phyloP scores from a whole-genome alignment of 2,888 invertebrate species.

The Mycalesis mineus region DNA sequence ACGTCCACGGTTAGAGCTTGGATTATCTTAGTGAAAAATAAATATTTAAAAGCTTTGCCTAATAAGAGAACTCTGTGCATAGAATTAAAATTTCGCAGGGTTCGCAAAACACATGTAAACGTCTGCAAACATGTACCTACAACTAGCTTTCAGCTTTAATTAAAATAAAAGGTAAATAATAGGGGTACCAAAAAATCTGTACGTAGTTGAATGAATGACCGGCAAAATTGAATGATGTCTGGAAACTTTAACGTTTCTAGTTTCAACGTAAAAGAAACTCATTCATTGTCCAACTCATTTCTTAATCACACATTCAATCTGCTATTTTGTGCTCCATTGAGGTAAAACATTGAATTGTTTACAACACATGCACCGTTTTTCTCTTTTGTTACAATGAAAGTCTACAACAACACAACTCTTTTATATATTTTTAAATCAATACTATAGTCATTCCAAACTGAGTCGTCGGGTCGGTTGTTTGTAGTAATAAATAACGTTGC shows the following conservation, averaged over 20 bases:
- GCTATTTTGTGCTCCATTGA: conserved; percentile 15
- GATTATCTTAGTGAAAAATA: background rate
- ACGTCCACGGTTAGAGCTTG: too few relatives aligned
- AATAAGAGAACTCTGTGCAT: background rate
- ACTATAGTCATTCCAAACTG: too few relatives aligned
- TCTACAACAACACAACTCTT: too few relatives aligned
- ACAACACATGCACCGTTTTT: too few relatives aligned
- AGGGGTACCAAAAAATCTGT: background rate
- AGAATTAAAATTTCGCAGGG: too few relatives aligned
- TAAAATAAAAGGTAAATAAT: background rate
- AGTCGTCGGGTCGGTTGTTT: too few relatives aligned
- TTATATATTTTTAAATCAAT: too few relatives aligned
- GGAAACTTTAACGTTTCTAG: conserved; percentile 52
- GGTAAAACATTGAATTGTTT: background rate
- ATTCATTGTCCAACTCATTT: conserved; percentile 37
- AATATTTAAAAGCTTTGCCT: background rate
- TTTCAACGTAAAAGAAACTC: conserved; percentile 38
- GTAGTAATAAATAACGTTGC: too few relatives aligned
- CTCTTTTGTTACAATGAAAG: too few relatives aligned
- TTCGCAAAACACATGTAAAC: too few relatives aligned
- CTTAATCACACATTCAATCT: conserved; percentile 29
- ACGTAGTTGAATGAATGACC: conserved; percentile 41
- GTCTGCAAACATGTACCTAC: background rate
- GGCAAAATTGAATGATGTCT: conserved; percentile 54
- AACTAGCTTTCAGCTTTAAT: background rate